These are phyloP conservation scores for Calephelis nemesis DNA, from an alignment of 1,140 invertebrate species.

Conservation along the genomic window DNA sequence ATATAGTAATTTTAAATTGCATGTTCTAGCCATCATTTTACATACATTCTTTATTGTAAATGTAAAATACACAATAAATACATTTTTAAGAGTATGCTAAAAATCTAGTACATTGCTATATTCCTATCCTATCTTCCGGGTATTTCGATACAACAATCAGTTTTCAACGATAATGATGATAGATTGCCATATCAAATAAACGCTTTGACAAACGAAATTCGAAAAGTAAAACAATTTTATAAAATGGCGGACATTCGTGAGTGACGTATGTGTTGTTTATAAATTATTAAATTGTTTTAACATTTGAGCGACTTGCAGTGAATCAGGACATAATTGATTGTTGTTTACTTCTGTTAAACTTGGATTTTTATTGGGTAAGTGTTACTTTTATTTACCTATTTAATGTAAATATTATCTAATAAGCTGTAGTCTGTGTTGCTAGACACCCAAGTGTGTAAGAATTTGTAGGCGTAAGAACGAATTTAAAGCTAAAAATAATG, in stretches of 20 bases:
- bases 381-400: constrained; percentile 23
- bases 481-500: too few species aligned
- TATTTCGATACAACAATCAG: background rate
- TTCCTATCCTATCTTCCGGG: too few species aligned
- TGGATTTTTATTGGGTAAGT: constrained; percentile 46
- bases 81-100: too few species aligned
- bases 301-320: constrained; percentile 58
- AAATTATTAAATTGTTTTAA: constrained; percentile 45
- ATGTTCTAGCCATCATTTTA: too few species aligned
- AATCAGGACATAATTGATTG: constrained; percentile 43
- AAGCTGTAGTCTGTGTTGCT: constrained; percentile 22
- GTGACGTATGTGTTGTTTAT: constrained; percentile 76
- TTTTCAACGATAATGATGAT: background rate
- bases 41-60: too few species aligned
- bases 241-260: constrained; percentile 67
- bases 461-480: constrained; percentile 53
- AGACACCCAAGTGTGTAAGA: constrained; percentile 36
- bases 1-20: too few species aligned
- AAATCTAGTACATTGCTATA: too few species aligned
- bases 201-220: background rate
- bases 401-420: constrained; percentile 18
- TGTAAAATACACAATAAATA: too few species aligned
- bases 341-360: constrained; percentile 32
- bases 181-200: constrained; percentile 15
- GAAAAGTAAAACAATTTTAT: constrained; percentile 51